phyloP scores from a whole-genome alignment of 1,140 invertebrate species.

The Drosophila ananassae region DNA sequence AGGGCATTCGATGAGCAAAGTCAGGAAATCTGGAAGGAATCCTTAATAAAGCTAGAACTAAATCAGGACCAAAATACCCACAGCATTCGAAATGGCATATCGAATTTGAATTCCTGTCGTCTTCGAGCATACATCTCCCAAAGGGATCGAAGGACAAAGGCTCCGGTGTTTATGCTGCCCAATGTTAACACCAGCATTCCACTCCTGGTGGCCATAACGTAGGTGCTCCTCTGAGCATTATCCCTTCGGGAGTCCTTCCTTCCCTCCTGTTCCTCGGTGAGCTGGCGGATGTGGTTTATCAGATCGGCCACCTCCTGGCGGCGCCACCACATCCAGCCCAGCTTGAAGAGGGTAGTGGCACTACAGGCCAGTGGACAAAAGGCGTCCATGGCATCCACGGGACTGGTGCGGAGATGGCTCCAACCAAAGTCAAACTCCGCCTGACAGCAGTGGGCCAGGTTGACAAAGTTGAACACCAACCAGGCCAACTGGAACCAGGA shows the following conservation, averaged over 20 bases:
- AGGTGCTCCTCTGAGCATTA: slow-evolving; percentile 28
- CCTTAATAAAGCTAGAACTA: neutral
- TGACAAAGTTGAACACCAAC: slow-evolving; percentile 58
- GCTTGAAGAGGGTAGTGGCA: slow-evolving; percentile 57
- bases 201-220: slow-evolving; percentile 36
- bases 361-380: slow-evolving; percentile 69
- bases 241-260: neutral
- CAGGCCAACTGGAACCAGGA: slow-evolving; percentile 18
- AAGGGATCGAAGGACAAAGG: slow-evolving; percentile 59
- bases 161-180: slow-evolving; percentile 48
- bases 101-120: slow-evolving; percentile 47
- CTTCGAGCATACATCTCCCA: slow-evolving; percentile 59
- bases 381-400: slow-evolving; percentile 65
- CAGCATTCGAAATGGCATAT: slow-evolving; percentile 67
- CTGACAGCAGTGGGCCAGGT: slow-evolving; percentile 65
- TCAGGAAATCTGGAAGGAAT: slow-evolving; percentile 37
- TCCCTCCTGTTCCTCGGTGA: slow-evolving; percentile 32
- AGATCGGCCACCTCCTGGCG: slow-evolving; percentile 40
- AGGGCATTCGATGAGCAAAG: slow-evolving; percentile 49
- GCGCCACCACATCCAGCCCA: slow-evolving; percentile 60
- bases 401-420: slow-evolving; percentile 43
- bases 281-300: slow-evolving; percentile 43
- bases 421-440: slow-evolving; percentile 62
- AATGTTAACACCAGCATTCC: slow-evolving; percentile 62
- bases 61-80: slow-evolving; percentile 13